These are phyloP conservation scores for Dolichomitus sp. DNA, from an alignment of 2,888 invertebrate genomes.

Conservation along the genomic window DNA sequence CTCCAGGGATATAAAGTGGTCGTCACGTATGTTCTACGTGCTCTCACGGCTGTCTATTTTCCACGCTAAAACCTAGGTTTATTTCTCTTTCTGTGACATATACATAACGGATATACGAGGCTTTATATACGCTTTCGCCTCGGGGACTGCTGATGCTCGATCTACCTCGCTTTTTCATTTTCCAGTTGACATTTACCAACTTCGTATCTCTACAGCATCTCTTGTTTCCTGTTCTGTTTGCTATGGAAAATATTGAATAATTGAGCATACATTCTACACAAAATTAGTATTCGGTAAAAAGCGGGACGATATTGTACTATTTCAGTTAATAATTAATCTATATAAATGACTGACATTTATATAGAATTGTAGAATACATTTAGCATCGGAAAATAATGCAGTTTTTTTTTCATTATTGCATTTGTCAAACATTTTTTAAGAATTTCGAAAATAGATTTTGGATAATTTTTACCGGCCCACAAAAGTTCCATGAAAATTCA, in stretches of 20 bases:
- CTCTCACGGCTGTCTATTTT: constrained; percentile 3
- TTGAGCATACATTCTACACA: neutral
- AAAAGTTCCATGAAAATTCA: no score
- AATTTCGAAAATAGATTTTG: neutral
- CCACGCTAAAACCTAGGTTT: constrained; percentile 24
- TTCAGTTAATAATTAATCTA: neutral
- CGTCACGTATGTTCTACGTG: constrained; percentile 17
- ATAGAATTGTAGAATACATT: neutral
- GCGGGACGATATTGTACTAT: neutral
- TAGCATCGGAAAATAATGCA: neutral
- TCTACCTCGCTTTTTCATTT: constrained; percentile 6
- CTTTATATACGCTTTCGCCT: neutral
- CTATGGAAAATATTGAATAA: neutral
- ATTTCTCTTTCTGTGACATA: constrained; percentile 18
- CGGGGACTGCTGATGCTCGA: neutral
- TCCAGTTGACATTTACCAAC: constrained; percentile 26
- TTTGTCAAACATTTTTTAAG: neutral
- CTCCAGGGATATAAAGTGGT: neutral
- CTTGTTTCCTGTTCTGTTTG: neutral
- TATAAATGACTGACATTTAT: neutral
- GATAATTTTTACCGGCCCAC: no score
- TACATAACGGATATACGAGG: neutral
- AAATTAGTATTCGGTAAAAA: neutral
- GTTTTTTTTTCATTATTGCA: neutral
- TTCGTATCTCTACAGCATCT: neutral